These are phyloP conservation scores for Thecophora atra DNA, from an alignment of 2,888 invertebrate species.

Conservation along the genomic window DNA sequence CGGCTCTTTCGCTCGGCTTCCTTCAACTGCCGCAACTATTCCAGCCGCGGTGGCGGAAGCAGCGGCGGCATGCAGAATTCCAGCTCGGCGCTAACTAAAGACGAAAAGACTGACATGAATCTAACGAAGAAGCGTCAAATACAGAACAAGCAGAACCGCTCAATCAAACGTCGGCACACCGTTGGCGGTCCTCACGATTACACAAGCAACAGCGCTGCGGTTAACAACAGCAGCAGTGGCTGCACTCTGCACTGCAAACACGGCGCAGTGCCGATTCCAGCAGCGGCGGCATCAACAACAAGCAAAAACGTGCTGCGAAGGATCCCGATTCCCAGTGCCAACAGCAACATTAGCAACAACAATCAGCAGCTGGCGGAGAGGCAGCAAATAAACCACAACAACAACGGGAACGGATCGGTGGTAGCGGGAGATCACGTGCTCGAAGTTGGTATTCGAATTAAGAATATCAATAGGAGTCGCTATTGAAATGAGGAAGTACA, in stretches of 20 bases:
- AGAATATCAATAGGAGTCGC: slow-evolving; percentile 61
- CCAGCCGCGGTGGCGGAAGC: slow-evolving; percentile 63
- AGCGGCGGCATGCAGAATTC: slow-evolving; percentile 53
- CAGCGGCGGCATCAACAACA: slow-evolving; percentile 16
- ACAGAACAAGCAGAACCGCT: slow-evolving; percentile 67
- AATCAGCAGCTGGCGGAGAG: slow-evolving; percentile 51
- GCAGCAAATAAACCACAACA: slow-evolving; percentile 44
- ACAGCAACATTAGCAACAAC: slow-evolving; percentile 51
- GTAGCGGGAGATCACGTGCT: slow-evolving; percentile 59
- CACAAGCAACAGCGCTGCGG: slow-evolving; percentile 46
- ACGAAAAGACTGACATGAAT: slow-evolving; percentile 82
- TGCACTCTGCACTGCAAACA: slow-evolving; percentile 41
- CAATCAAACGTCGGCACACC: slow-evolving; percentile 89
- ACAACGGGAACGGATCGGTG: slow-evolving; percentile 40
- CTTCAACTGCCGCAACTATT: slow-evolving; percentile 66
- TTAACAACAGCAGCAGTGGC: slow-evolving; percentile 47
- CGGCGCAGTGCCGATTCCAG: slow-evolving; percentile 20
- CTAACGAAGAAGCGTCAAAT: slow-evolving; percentile 77
- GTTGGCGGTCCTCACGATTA: slow-evolving; percentile 93
- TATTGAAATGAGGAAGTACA: slow-evolving; percentile 49
- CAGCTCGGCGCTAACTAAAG: slow-evolving; percentile 70
- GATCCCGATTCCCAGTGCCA: slow-evolving; percentile 51
- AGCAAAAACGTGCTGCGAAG: slow-evolving; percentile 43
- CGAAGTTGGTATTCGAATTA: slow-evolving; percentile 64
- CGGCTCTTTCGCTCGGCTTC: slow-evolving; percentile 65